A percentile compares a stretch with the other conserved stretches of the same genome.
These are phyloP conservation scores for Meganola albula DNA, from an alignment of 2,888 invertebrate genomes.

Conservation along the genomic window DNA sequence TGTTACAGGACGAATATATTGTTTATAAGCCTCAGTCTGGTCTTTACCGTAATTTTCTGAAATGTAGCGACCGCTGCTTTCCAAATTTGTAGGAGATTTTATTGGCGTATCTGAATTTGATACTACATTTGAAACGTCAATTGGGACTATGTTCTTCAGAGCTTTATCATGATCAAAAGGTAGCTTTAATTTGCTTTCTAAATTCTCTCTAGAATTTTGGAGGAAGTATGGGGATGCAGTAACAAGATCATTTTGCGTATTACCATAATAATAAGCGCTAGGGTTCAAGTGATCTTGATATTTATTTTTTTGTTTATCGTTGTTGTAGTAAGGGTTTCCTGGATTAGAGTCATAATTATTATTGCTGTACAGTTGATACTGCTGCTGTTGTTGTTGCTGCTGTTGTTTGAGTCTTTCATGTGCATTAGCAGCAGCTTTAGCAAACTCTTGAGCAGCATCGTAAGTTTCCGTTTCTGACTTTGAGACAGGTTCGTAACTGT, in stretches of 20 bases:
- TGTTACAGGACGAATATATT: slow-evolving; percentile 52
- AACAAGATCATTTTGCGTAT: slow-evolving; percentile 49
- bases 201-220: slow-evolving; percentile 39
- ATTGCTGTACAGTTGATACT: slow-evolving; percentile 41
- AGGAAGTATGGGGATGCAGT: slow-evolving; percentile 56
- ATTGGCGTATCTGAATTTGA: slow-evolving; percentile 45
- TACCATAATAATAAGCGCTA: slow-evolving; percentile 37
- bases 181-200: slow-evolving; percentile 51
- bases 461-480: slow-evolving; percentile 52
- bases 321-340: slow-evolving; percentile 37
- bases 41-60: slow-evolving; percentile 49
- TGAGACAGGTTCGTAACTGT: slow-evolving; percentile 48
- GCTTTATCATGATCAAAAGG: slow-evolving; percentile 71
- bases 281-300: slow-evolving; percentile 36
- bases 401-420: slow-evolving; percentile 63
- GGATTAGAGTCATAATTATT: slow-evolving; percentile 22
- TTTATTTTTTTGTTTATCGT: slow-evolving; percentile 48
- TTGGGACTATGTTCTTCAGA: slow-evolving; percentile 67
- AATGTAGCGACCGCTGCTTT: slow-evolving; percentile 38
- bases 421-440: slow-evolving; percentile 63
- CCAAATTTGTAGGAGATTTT: slow-evolving; percentile 34
- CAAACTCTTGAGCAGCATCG: slow-evolving; percentile 61
- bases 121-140: slow-evolving; percentile 66
- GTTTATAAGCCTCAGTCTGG: slow-evolving; percentile 45
- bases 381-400: slow-evolving; percentile 29